Base-by-base conservation (phyloP, 2,113 vertebrate species). In the Morone chrysops region DNA sequence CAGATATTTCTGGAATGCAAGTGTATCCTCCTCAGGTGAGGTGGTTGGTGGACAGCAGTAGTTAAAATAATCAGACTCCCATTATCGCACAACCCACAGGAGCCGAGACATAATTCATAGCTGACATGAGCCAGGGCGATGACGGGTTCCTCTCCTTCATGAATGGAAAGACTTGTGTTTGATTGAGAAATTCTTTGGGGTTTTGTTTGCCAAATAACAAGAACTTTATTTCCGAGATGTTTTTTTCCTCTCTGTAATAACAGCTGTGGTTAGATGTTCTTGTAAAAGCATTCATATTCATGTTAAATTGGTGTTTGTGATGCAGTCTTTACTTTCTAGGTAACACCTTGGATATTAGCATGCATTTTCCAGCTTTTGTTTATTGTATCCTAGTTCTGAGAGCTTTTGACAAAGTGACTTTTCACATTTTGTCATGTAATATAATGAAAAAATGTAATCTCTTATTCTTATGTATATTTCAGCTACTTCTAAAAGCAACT, bases 21-120 rank as follows among this genome's bases (percentile, higher is more conserved):
- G 51, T 79, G 90, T 78, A 63, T 86, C 78, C 65, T 76, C 38
- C 31, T 87, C 53, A 45, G 43, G 41, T 80, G 50, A 86, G 75
- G 72, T 66, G 81, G 54, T 83, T 14, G 72, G 4, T 51, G 68
- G 71, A 80, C 80, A 75, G 57, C 70, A 78, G 57, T 73, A 74
- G 82, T 93, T 87, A 86, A 86, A 85, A 89, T 92, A 89, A 92
- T 87, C 68, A 80, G 36, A 69, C 74, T 72, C 36, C 75, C 76
- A 83, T 89, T 86, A 78, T 87, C 68, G 25, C 47, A 57, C 12
- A 87, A 88, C 61, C 86, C 88, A 74, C 90, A 88, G 88, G 81
- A 87, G 87, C 85, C 74, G 14, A 92, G 90, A 85, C 75, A 73
- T 85, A 81, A 87, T 90, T 89, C 71, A 81, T 60, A 84, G 73